Percentiles rank a stretch among this genome's conserved stretches.
Conservation (phyloP, 2,113 vertebrate genomes). For the Nematolebias whitei region DNA sequence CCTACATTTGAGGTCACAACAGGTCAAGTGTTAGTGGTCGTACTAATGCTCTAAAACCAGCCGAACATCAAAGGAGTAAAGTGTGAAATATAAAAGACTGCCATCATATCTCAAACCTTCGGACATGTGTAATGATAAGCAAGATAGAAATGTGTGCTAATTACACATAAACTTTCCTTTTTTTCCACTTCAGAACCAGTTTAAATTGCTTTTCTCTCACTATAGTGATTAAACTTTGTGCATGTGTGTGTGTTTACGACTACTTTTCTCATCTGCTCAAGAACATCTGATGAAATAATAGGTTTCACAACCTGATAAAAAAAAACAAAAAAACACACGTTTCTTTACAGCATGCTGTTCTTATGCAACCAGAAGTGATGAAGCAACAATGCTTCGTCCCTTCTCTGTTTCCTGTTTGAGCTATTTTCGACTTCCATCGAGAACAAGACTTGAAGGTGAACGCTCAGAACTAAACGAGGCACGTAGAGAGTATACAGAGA, state of each 20-base stretch:
- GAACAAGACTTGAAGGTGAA: too few relatives aligned
- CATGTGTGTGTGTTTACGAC: not conserved
- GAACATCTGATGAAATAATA: not conserved
- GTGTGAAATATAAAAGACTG: rapidly evolving
- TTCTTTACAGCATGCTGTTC: not conserved
- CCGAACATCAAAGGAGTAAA: not conserved
- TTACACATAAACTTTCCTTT: not conserved
- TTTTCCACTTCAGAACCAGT: not conserved
- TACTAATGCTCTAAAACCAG: too few relatives aligned
- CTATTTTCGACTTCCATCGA: too few relatives aligned
- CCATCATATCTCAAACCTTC: rapidly evolving
- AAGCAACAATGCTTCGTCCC: not conserved
- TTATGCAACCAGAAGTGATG: not conserved
- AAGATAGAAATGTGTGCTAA: rapidly evolving
- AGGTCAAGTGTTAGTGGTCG: too few relatives aligned
- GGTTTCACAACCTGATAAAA: not conserved
- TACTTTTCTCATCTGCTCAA: not conserved
- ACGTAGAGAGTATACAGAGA: too few relatives aligned
- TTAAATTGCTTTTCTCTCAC: not conserved
- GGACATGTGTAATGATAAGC: not conserved
- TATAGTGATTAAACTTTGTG: not conserved
- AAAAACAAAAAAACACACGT: not conserved
- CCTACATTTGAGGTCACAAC: too few relatives aligned
- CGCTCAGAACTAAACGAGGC: too few relatives aligned
- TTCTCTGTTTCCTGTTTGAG: slow-evolving; percentile 3